Percentiles rank a stretch among this genome's conserved stretches.
These are phyloP conservation scores for Theretra japonica DNA, from an alignment of 2,888 invertebrate genomes.

Conservation along the genomic window DNA sequence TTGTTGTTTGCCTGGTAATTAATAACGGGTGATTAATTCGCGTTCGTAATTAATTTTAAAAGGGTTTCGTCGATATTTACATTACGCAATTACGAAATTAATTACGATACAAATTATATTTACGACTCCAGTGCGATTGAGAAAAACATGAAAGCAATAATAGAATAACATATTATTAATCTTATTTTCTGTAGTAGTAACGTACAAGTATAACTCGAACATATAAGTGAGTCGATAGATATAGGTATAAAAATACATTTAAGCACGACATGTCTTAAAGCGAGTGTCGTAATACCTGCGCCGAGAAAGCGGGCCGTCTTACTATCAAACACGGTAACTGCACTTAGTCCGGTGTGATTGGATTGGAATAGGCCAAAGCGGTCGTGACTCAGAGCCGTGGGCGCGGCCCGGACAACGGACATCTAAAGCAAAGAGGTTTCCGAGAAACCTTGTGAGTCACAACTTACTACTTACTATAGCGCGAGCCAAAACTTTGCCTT, in stretches of 20 bases:
- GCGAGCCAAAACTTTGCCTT: not conserved
- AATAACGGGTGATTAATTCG: constrained; percentile 46
- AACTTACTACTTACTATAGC: constrained; percentile 16
- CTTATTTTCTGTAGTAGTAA: not conserved
- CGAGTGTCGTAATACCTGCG: constrained; percentile 38
- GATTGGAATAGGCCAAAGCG: constrained; percentile 26
- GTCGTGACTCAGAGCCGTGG: constrained; percentile 61
- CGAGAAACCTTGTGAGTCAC: constrained; percentile 43
- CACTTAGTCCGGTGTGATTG: constrained; percentile 41
- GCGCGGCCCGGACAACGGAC: constrained; percentile 41
- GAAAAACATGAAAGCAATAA: not conserved
- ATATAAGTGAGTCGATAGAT: not conserved
- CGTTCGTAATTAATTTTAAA: constrained; percentile 28
- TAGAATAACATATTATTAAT: not conserved
- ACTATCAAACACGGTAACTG: constrained; percentile 37
- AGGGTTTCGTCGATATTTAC: constrained; percentile 16
- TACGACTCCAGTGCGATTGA: not conserved
- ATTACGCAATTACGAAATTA: constrained; percentile 4
- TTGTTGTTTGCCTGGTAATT: constrained; percentile 57
- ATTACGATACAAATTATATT: not conserved
- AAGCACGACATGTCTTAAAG: constrained; percentile 25
- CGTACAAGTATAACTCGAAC: not conserved
- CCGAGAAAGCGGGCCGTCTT: constrained; percentile 46
- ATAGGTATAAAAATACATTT: constrained; percentile 1
- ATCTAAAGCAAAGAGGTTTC: constrained; percentile 41